phyloP scores from a whole-genome alignment of 2,888 invertebrate genomes.

The Unio delphinus region DNA sequence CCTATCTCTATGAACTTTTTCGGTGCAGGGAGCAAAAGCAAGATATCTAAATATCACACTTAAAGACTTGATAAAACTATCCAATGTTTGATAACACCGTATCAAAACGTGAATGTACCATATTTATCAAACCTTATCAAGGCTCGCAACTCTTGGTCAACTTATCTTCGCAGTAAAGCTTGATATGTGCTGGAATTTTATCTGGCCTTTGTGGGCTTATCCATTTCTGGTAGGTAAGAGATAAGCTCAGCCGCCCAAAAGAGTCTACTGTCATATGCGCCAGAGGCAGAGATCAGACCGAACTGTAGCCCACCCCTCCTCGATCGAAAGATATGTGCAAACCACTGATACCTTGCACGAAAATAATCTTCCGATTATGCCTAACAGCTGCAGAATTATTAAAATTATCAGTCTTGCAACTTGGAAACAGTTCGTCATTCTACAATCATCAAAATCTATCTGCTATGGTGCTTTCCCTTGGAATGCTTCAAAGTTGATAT shows the following conservation, averaged over 20 bases:
- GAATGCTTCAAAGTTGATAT: too few relatives aligned
- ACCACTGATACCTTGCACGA: conserved; percentile 31
- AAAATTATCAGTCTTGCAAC: conserved; percentile 36
- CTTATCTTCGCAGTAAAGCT: conserved; percentile 3
- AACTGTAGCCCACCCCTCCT: conserved; percentile 34
- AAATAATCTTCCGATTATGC: conserved; percentile 37
- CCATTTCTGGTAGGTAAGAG: conserved; percentile 11
- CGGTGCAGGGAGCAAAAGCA: conserved; percentile 24
- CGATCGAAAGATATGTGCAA: conserved; percentile 29
- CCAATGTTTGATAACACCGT: conserved; percentile 12
- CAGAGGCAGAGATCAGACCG: too few relatives aligned
- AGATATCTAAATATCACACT: conserved; percentile 34
- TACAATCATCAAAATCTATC: too few relatives aligned
- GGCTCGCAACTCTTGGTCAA: conserved; percentile 18
- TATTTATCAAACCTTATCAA: conserved; percentile 18
- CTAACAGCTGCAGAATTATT: conserved; percentile 45
- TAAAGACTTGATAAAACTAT: conserved; percentile 21
- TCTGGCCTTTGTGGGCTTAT: too few relatives aligned
- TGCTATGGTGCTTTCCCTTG: too few relatives aligned
- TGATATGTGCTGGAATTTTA: background rate
- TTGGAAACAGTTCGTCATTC: too few relatives aligned
- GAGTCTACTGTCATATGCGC: conserved; percentile 12
- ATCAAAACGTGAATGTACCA: conserved; percentile 18
- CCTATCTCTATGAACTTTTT: conserved; percentile 34
- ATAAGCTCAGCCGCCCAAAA: conserved; percentile 19